These are phyloP conservation scores for Oxytorus armatus DNA, from an alignment of 2,888 invertebrate species.

Conservation along the genomic window DNA sequence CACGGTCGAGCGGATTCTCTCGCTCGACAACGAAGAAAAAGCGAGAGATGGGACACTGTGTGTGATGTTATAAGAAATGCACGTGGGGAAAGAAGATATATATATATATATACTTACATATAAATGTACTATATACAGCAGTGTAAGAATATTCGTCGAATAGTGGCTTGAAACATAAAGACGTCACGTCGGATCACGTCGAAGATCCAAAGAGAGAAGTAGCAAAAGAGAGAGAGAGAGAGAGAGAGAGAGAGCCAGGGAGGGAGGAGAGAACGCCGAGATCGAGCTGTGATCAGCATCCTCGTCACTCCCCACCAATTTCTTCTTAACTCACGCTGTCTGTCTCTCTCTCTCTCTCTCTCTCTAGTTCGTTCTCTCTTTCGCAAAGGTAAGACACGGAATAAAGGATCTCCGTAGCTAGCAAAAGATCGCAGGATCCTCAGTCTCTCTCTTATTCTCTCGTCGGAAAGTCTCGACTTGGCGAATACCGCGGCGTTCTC, in stretches of 20 bases:
- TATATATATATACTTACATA: conserved; percentile 23
- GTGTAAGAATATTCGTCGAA: conserved; percentile 63
- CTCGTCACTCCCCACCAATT: conserved; percentile 40
- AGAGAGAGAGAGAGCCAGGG: conserved; percentile 46
- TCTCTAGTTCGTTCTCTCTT: conserved; percentile 42
- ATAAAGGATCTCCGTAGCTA: conserved; percentile 58
- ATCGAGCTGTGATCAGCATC: conserved; percentile 80
- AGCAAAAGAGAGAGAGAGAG: conserved; percentile 49
- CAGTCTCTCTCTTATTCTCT: conserved; percentile 30
- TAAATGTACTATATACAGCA: conserved; percentile 16
- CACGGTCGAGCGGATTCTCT: conserved; percentile 56
- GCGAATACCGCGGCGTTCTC: conserved; percentile 45
- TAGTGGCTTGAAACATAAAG: conserved; percentile 69
- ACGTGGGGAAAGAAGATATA: conserved; percentile 56
- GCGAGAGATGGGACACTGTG: conserved; percentile 47
- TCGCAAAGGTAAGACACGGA: conserved; percentile 58
- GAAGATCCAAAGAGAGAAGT: conserved; percentile 71
- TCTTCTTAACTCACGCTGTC: too few species aligned
- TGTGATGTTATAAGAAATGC: conserved; percentile 60
- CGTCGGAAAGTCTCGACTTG: conserved; percentile 63
- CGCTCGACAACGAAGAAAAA: conserved; percentile 32
- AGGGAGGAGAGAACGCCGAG: conserved; percentile 69
- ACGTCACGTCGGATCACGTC: conserved; percentile 80
- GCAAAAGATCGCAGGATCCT: conserved; percentile 56
- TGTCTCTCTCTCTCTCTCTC: too few species aligned